Base-by-base conservation (phyloP, 2,797 vertebrate species). In the Sciaenops ocellatus region DNA sequence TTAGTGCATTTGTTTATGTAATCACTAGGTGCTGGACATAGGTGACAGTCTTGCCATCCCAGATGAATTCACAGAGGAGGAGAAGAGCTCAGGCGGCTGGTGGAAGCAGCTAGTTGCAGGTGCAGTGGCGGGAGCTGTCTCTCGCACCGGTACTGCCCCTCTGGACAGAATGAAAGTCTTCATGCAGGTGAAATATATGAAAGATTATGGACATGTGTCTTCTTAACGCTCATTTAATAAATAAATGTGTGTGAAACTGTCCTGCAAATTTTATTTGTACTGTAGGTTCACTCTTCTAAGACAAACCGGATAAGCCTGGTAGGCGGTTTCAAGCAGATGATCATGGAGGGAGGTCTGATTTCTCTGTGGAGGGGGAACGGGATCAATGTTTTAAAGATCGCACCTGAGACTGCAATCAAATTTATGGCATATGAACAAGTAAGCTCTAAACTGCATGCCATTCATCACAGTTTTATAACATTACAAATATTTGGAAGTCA, bases 361-460 rank as follows among this genome's bases (percentile, higher is more conserved):
- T 99, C 98, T 0, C 94, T 99, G 71, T 99, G 98, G 98, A 94
- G 98, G 62, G 98, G 98, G 76, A 99, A 99, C 3, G 98, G 98
- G 69, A 97, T 97, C 66, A 99, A 99, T 42, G 98, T 99, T 76
- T 91, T 99, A 83, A 99, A 99, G 94, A 99, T 99, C 6, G 98
- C 98, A 70, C 98, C 98, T 0, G 98, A 99, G 95, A 99, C 98
- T 0, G 97, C 98, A 24, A 96, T 99, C 90, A 99, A 99, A 80
- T 99, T 99, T 87, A 98, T 96, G 97, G 95, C 98, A 0, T 99
- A 99, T 84, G 98, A 99, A 79, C 98, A 99, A 95, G 98, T 99
- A 93, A 86, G 85, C 51, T 22, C 4, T 11, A 52, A 54, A 26
- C 3, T 4, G 24, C 0, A 10, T 28, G 12, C 1, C 10, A 46